Base-by-base conservation (phyloP, 2,113 vertebrate species). In the Axis porcinus region DNA sequence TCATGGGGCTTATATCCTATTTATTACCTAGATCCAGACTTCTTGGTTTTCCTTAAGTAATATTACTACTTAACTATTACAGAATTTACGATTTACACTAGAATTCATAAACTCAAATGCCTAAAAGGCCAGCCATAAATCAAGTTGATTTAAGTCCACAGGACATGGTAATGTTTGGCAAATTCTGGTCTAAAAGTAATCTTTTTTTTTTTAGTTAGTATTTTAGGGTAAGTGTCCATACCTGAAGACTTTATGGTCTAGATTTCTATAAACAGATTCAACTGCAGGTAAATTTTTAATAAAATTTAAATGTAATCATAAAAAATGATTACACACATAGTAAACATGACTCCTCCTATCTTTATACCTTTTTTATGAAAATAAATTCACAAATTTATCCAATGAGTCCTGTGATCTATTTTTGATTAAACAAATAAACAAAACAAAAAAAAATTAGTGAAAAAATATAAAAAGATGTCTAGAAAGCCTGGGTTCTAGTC, bases 81-180 rank as follows among this genome's bases (percentile, higher is more conserved):
- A 91, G 33, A 97, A 89, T 82, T 95, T 86, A 91, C n/a, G 9
- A 93, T 52, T 97, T 88, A 91, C 4, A 88, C 19, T 82, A 60
- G 78, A 86, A 58, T 67, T 87, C 47, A 89, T 43, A 93, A 88
- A 76, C 8, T 88, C 78, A 88, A 91, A 88, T 91, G 33, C 33
- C 57, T 93, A 54, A 30, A 87, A 81, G 96, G 30, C 19, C 60
- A 97, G 58, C 15, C 19, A 89, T 82, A 88, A 93, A 93, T 36
- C 33, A 84, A 90, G 45, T 7, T 60, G 30, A 97, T 93, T 93
- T 95, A 91, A 74, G 23, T 95, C 28, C n/a, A 91, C 0, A 89
- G 10, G n/a, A 30, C 79, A 86, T 54, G 47, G 64, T 83, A 64
- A 86, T 52, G 13, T 50, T 82, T 89, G 43, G 12, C 47, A 89